Conservation (phyloP, 2,113 vertebrate genomes). For the Esox niger region DNA sequence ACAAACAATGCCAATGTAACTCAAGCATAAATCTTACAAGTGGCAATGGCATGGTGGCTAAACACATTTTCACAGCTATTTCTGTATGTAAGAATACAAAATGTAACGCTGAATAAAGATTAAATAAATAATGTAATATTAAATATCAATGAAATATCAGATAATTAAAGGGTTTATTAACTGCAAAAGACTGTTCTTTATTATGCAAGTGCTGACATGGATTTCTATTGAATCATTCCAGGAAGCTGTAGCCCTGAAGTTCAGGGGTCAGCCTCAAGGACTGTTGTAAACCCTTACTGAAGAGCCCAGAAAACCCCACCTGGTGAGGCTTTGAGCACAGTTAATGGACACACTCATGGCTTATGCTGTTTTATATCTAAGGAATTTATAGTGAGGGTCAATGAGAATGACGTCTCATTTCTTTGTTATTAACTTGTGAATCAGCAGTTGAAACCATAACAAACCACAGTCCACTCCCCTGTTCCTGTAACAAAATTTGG, state of each 20-base stretch:
- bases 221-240: constrained; percentile 37
- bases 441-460: too few relatives aligned
- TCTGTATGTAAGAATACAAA: background rate
- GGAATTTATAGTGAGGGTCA: background rate
- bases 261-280: constrained; percentile 34
- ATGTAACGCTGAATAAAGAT: background rate
- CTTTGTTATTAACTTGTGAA: too few relatives aligned
- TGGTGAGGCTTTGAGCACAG: constrained; percentile 45
- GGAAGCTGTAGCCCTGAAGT: constrained; percentile 33
- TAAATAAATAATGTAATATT: background rate
- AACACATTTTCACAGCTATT: background rate
- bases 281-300: constrained; percentile 51
- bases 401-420: background rate
- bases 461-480: too few relatives aligned
- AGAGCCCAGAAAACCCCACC: constrained; percentile 45
- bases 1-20: constrained; percentile 22
- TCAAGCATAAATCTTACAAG: background rate
- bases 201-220: background rate
- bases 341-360: constrained; percentile 53
- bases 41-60: background rate
- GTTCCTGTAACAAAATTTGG: too few relatives aligned
- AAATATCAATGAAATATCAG: background rate
- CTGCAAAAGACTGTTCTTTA: background rate
- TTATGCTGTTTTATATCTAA: constrained; percentile 44
- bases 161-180: background rate